These are phyloP conservation scores for Crotalus horridus DNA, from an alignment of 2,113 vertebrate genomes.

Conservation along the genomic window DNA sequence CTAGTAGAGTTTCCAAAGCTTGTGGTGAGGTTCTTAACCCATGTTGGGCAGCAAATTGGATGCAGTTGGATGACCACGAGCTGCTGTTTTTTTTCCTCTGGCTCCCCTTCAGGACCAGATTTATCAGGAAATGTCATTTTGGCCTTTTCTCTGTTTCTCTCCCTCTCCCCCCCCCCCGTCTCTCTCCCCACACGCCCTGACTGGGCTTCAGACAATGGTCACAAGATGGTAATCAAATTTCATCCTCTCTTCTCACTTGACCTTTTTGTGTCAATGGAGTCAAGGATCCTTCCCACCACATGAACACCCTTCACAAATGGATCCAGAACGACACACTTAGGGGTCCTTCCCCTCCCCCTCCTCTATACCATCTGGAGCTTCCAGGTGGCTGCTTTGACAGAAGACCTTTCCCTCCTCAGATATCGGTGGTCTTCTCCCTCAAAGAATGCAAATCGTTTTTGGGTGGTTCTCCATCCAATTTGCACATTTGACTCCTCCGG, in stretches of 20 bases:
- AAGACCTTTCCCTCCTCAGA: background rate
- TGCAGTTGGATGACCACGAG: background rate
- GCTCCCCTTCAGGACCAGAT: background rate
- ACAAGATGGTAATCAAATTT: slow-evolving; percentile 40
- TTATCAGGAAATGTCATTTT: background rate
- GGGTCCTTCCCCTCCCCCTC: accelerated
- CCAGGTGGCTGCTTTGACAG: background rate
- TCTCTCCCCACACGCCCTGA: background rate
- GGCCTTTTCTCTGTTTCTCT: background rate
- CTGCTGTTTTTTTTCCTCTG: background rate
- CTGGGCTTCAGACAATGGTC: background rate
- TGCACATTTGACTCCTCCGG: background rate
- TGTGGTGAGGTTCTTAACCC: background rate
- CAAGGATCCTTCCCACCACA: background rate
- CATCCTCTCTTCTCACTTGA: slow-evolving; percentile 13
- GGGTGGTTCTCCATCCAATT: background rate
- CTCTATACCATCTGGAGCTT: background rate
- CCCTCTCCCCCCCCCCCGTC: too few relatives aligned
- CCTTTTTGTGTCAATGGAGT: background rate
- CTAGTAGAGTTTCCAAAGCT: background rate
- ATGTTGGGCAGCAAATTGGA: background rate
- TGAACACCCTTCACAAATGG: background rate
- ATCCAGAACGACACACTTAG: background rate
- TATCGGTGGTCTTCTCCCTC: background rate
- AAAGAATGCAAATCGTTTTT: background rate